These are phyloP conservation scores for Passer montanus DNA, from an alignment of 2,113 vertebrate genomes.

Conservation along the genomic window DNA sequence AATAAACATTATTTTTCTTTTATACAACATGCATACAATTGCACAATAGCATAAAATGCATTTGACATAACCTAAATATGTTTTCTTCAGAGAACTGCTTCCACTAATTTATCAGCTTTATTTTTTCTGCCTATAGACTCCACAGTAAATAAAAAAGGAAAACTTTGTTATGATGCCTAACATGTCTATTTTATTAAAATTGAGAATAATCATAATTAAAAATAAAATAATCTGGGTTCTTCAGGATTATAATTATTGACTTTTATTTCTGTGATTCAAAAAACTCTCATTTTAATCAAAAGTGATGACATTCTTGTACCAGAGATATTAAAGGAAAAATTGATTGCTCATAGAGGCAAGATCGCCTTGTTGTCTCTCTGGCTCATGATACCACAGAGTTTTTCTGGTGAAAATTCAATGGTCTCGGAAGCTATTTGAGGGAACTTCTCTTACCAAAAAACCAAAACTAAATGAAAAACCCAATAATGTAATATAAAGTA, in stretches of 20 bases:
- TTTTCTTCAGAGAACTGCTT: not conserved
- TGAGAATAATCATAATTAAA: not conserved
- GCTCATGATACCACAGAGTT: not conserved
- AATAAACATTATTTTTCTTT: not conserved
- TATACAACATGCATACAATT: not conserved
- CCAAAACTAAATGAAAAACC: not conserved
- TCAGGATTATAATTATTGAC: not conserved
- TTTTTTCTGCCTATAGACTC: not conserved
- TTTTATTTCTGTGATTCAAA: not conserved
- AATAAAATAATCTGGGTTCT: not conserved
- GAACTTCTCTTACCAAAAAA: not conserved
- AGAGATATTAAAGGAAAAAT: not conserved
- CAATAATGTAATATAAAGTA: not conserved
- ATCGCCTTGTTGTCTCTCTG: not conserved
- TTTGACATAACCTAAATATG: not conserved
- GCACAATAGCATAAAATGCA: not conserved
- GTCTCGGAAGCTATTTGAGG: not conserved
- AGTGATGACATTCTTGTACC: not conserved
- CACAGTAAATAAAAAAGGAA: not conserved
- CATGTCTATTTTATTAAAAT: not conserved
- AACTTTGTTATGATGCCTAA: not conserved
- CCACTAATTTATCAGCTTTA: not conserved
- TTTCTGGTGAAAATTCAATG: not conserved
- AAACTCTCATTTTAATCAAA: not conserved
- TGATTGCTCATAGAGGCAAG: not conserved